Base-by-base conservation (phyloP, 2,888 invertebrate genomes). In the Leptarthrus brevirostris region DNA sequence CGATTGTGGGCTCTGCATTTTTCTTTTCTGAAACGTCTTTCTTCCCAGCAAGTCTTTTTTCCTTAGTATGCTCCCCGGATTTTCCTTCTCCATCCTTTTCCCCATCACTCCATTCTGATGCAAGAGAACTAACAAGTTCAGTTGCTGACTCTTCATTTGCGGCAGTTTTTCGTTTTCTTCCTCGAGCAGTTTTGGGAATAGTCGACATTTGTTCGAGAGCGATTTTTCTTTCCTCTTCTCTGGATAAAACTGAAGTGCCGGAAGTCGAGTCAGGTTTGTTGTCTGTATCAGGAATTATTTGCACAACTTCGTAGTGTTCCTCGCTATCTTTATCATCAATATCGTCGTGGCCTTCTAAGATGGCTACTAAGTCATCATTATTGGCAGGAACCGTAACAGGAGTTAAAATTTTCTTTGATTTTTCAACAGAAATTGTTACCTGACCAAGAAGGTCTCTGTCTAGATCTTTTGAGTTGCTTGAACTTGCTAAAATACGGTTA, bases 271-370 rank as follows among this genome's bases (percentile, higher is more conserved):
- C 30, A 8, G 16, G 76, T 4, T 76, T 78, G 2, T 81, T 81
- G 0, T 76, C 75, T 40, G 82, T 81, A 53, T 81, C 82, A 44
- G 80, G 78, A n/a, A 79, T 75, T 8, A 83, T 79, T 75, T 83
- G 83, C 79, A 84, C 82, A 14, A 84, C 82, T 77, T 83, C 82
- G 61, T 81, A 84, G 73, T 83, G 82, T 0, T 83, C 83, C 61
- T 83, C 83, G 3, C 83, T 84, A 49, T 83, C 83, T 10, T 79
- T 79, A 54, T 86, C 86, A 75, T 88, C 87, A 79, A 86, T 86
- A 76, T 86, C 86, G 85, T 88, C 88, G 74, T 88, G 87, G 78
- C 88, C 86, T 20, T 89, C 88, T 36, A 89, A 80, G 24, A 86
- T 85, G 74, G 87, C 88, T 14, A 89, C 86, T 74, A 85, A 78